These are phyloP conservation scores for Murina feae DNA, from an alignment of 2,113 vertebrate genomes.

Conservation along the genomic window DNA sequence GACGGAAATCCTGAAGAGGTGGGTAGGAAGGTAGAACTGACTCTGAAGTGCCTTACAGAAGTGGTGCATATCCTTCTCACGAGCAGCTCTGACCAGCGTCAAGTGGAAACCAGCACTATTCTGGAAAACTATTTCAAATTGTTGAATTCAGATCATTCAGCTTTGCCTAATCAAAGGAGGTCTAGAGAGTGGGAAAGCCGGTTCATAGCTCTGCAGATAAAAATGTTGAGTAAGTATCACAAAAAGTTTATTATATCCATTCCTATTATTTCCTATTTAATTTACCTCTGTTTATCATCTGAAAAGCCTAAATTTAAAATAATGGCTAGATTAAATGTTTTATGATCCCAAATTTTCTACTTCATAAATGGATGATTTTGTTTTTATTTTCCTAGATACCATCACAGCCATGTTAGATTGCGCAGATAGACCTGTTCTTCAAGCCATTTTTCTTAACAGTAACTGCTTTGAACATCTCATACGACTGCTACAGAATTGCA, in stretches of 20 bases:
- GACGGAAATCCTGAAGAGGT: slow-evolving; percentile 88
- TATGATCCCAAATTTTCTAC: neutral
- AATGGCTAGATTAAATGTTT: neutral
- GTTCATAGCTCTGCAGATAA: slow-evolving; percentile 93
- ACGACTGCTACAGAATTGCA: slow-evolving; percentile 96
- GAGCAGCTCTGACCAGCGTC: slow-evolving; percentile 96
- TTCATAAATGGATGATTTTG: slow-evolving; percentile 37
- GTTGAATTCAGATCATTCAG: slow-evolving; percentile 94
- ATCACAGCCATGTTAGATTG: slow-evolving; percentile 98
- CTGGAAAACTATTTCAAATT: slow-evolving; percentile 98
- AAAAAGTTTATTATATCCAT: neutral
- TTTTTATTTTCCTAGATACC: slow-evolving; percentile 86
- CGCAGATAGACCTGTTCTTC: slow-evolving; percentile 94
- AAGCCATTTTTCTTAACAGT: slow-evolving; percentile 98
- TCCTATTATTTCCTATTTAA: neutral
- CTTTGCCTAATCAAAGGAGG: slow-evolving; percentile 81
- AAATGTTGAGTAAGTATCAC: slow-evolving; percentile 93
- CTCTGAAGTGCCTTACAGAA: slow-evolving; percentile 93
- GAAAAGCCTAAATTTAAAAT: slow-evolving; percentile 35
- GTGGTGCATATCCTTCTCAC: slow-evolving; percentile 94
- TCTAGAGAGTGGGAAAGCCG: slow-evolving; percentile 92
- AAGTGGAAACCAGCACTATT: slow-evolving; percentile 94
- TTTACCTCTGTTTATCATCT: slow-evolving; percentile 15
- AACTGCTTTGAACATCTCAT: slow-evolving; percentile 99
- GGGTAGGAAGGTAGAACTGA: slow-evolving; percentile 90